Evolutionary conservation across 2,888 invertebrate species (phyloP), one percentile per base, ranked within the genome.

Genomic region (Cotesia congregata): DNA sequence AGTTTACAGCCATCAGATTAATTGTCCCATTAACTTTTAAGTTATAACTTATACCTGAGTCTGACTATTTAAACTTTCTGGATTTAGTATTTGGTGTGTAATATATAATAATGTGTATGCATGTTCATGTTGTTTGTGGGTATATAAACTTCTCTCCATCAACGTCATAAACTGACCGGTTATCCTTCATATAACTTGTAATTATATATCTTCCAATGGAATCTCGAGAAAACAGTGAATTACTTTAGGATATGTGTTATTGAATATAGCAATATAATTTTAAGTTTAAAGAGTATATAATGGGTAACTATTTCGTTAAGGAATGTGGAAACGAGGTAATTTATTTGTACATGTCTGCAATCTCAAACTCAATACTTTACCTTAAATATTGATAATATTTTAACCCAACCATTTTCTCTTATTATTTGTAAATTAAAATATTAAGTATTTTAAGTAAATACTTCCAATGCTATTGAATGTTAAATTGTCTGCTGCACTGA

Each of bases 81-180:
- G 41, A 41, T 41, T 41, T 41, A 41, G 41, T 41, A 41, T 41
- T 41, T 41, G 7, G 41, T 50, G 12, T 30, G 12, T 12, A 30
- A 65, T 38, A 30, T 65, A 38, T 65, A 30, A n/a, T 65, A 65
- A 65, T 65, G 38, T 65, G 12, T 38, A 20, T 20, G 15, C 12
- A 62, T 6, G 12, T 65, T 6, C 38, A 65, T 12, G 30, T 38
- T 65, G 30, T 38, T 30, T 70, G 70, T 50, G 41, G 50, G 50
- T 50, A 50, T 50, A 50, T 50, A 50, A 50, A 50, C 50, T 50
- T 70, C 50, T 30, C n/a, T 30, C 50, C 50, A 50, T 70, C 50
- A n/a, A 40, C 17, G 59, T 50, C 50, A 70, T 70, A 30, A 70
- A 70, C 41, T 30, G 70, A 70, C 70, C 70, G 70, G 70, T 70